Evolutionary conservation across 2,113 vertebrate species (phyloP), one percentile per base, ranked within the genome.

Genomic region (Apaloderma vittatum): DNA sequence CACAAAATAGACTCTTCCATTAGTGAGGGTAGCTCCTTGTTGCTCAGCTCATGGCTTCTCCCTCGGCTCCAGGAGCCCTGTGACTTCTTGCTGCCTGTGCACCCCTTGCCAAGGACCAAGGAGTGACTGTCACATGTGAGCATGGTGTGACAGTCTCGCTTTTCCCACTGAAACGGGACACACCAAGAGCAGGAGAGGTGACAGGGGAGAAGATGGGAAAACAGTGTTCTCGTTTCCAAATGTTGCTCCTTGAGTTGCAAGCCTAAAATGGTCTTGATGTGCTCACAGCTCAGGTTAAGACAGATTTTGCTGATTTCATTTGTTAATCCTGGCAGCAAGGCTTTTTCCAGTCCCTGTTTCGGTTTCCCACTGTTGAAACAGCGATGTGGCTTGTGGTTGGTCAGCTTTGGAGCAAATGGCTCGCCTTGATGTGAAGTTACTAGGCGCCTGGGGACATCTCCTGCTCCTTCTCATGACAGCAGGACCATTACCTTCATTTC

Each of bases 231-330:
- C 19, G 4, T 71, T 84, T 76, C 46, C 63, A 62, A 36, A n/a
- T 0, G 0, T 20, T 58, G 20, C 15, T 54, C 19, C n/a, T 67
- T 55, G 48, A 84, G 40, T 23, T 30, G 45, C 20, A 72, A 21
- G 17, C 15, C 30, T 40, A 22, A 62, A 62, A 12, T 0, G 2
- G 13, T 27, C 32, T 30, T 13, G 34, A 12, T 0, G 1, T 10
- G 13, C 7, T 32, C 49, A 43, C 9, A 11, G 4, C 26, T 59
- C 45, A 58, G 15, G 26, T 61, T 32, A 17, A 55, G 29, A 46
- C 22, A 32, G 77, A 54, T 32, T 22, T 72, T 46, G 16, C 20
- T 2, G 1, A 34, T 46, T 49, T 76, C 18, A 6, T 63, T 66
- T 3, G 1, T 24, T 26, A 4, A 54, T 24, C 29, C 57, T n/a